These are phyloP conservation scores for Aramus guarauna DNA, from an alignment of 2,113 vertebrate genomes.

Conservation along the genomic window DNA sequence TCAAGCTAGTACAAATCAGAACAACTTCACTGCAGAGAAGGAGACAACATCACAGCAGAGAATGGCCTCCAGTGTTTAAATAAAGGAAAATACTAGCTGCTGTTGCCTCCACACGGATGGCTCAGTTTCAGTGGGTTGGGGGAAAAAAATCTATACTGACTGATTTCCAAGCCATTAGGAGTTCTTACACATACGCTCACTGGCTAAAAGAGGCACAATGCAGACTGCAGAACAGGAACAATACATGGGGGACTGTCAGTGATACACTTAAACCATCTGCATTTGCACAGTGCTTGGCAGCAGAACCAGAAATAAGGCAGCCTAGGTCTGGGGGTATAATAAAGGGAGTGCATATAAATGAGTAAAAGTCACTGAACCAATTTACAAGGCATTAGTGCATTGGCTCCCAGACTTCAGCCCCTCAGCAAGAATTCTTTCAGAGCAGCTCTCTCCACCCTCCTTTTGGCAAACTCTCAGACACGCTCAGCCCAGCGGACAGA, in stretches of 20 bases:
- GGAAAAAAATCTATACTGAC: neutral
- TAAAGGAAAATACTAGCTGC: neutral
- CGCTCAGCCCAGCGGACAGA: neutral
- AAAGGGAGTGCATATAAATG: slow-evolving; percentile 38
- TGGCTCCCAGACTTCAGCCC: slow-evolving; percentile 19
- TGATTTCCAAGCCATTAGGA: slow-evolving; percentile 50
- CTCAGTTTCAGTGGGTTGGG: neutral
- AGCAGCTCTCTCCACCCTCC: slow-evolving; percentile 12
- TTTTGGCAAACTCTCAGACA: neutral
- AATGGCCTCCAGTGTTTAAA: neutral
- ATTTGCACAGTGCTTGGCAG: slow-evolving; percentile 31
- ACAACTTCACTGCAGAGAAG: neutral
- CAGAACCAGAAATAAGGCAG: neutral
- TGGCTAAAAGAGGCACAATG: neutral
- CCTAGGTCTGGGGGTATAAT: neutral
- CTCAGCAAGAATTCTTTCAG: slow-evolving; percentile 9
- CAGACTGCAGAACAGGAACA: slow-evolving; percentile 19
- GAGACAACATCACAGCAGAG: neutral
- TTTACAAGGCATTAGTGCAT: slow-evolving; percentile 51
- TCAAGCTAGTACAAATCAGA: neutral
- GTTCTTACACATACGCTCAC: neutral
- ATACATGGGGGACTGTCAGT: neutral
- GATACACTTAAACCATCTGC: slow-evolving; percentile 34
- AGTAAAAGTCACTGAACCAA: slow-evolving; percentile 55
- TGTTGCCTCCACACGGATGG: neutral